These are phyloP conservation scores for Megaceryle torquata DNA, from an alignment of 2,113 vertebrate species.

Conservation along the genomic window DNA sequence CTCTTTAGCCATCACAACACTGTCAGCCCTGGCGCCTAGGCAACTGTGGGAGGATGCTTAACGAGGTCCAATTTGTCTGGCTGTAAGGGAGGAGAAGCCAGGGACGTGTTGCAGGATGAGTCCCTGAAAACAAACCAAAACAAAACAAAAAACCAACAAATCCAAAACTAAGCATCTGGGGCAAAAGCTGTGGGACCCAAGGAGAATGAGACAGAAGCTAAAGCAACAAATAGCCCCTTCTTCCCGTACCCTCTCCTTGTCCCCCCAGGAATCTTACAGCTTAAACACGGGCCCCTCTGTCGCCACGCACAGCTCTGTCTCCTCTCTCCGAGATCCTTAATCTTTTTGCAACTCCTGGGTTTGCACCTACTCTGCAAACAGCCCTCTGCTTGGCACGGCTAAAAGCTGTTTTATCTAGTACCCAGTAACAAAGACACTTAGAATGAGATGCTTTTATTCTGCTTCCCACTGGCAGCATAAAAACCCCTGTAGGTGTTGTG, in stretches of 20 bases:
- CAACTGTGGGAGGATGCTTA: conserved; percentile 12
- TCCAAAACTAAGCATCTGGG: not conserved
- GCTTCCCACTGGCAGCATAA: not conserved
- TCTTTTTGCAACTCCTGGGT: not conserved
- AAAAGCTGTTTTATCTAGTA: not conserved
- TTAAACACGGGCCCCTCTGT: not conserved
- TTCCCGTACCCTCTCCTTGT: not conserved
- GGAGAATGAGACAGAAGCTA: not conserved
- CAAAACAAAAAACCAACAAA: not conserved
- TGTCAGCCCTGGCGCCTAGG: conserved; percentile 55
- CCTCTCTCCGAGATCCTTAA: not conserved
- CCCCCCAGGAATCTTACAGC: accelerated
- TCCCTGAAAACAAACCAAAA: not conserved
- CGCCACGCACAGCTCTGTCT: not conserved
- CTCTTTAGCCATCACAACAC: not conserved
- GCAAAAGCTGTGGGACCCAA: not conserved
- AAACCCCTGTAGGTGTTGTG: accelerated
- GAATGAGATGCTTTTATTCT: not conserved
- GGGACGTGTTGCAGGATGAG: not conserved
- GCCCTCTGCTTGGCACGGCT: accelerated
- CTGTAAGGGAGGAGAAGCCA: not conserved
- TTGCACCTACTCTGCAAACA: not conserved
- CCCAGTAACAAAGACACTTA: accelerated
- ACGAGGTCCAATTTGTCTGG: conserved; percentile 36
- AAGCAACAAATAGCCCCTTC: not conserved